A percentile compares a stretch with the other conserved stretches of the same genome.
Conservation (phyloP, 35 echinoderm and acorn worm species). For the Nesometra sesokonis region DNA sequence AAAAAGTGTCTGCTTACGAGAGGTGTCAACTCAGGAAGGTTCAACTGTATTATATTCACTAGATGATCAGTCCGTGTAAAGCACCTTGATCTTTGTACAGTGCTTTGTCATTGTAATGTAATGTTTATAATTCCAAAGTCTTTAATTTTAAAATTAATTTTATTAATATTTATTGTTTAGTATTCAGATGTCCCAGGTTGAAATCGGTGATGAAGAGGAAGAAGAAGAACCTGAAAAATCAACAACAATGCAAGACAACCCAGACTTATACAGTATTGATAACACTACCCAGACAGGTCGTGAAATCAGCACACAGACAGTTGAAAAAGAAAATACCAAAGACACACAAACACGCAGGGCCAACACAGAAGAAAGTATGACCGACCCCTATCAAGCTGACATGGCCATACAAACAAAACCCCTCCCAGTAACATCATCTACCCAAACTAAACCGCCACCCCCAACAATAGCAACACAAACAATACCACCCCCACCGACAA, state of each 20-base stretch:
- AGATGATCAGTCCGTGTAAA: too few species aligned
- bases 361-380: constrained; percentile 68
- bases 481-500: constrained; percentile 14
- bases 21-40: too few species aligned
- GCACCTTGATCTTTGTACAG: too few species aligned
- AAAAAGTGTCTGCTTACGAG: too few species aligned
- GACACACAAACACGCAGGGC: constrained; percentile 73
- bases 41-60: too few species aligned
- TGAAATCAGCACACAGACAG: constrained; percentile 62
- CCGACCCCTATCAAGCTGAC: constrained; percentile 90
- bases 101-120: too few species aligned
- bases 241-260: constrained; percentile 38
- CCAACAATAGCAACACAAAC: constrained; percentile 44
- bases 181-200: constrained; percentile 90
- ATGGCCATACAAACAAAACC: constrained; percentile 91
- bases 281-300: constrained; percentile 79
- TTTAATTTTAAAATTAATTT: not conserved
- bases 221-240: constrained; percentile 19
- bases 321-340: constrained; percentile 66
- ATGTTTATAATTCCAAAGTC: not conserved
- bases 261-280: constrained; percentile 59
- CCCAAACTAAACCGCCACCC: constrained; percentile 74
- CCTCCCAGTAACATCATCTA: constrained; percentile 58
- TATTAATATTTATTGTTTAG: not conserved
- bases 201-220: constrained; percentile 34